Evolutionary conservation across 2,888 invertebrate genomes (phyloP), one percentile per base, ranked within the genome.

Genomic region (Trilocha varians): DNA sequence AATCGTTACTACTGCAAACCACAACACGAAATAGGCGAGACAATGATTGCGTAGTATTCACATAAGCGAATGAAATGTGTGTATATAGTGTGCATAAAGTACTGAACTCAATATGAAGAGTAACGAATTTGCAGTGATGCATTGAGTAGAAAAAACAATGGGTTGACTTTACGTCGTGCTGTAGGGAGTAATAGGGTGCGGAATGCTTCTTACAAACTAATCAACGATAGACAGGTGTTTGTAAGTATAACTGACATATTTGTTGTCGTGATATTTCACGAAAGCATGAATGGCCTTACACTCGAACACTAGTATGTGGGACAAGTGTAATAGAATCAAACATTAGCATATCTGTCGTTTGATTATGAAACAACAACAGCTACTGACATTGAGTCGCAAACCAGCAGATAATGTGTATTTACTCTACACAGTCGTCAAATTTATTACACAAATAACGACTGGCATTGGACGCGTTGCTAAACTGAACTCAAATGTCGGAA

Each of bases 121-220:
- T 18, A 18, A 18, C 11, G 5, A 9, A 25, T 25, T 25, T 25
- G 6, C 11, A 25, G 11, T 2, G 6, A 25, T 18, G 8, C 18
- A 25, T 25, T 25, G 2, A 2, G 11, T 25, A 25, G 25, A 25
- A 58, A 48, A 63, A 73, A 75, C 80, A 80, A 83, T 83, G 84
- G 84, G 84, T 83, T 64, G 83, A 83, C 84, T 83, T 83, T 57
- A 67, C 67, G 78, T 62, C 78, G 76, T 68, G 69, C 58, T 66
- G 68, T 62, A 64, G 74, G 75, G 62, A 49, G 42, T 52, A 55
- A 48, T 39, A 53, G 64, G 64, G 56, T 49, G 49, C 57, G 54
- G 55, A 48, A 49, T 46, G 38, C 16, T 38, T 38, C 5, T 18
- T 18, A 18, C 25, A 32, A 14, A 14, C 11, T 14, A 13, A 14